phyloP scores from a whole-genome alignment of 2,888 invertebrate genomes.

The Abrostola triplasia region DNA sequence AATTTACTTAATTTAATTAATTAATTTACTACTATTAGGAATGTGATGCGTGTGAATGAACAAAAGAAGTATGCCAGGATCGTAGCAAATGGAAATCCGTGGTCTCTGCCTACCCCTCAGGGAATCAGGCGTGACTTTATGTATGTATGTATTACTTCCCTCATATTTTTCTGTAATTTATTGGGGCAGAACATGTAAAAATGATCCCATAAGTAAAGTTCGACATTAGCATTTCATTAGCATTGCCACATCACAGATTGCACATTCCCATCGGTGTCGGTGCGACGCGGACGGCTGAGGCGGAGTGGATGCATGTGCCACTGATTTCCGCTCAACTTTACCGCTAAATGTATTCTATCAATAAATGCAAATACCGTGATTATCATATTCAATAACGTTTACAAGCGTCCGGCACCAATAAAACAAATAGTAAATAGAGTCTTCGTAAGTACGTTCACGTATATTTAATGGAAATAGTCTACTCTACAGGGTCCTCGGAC shows the following conservation, averaged over 20 bases:
- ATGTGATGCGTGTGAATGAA: too few species aligned
- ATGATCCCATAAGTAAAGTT: neutral
- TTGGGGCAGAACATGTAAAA: neutral
- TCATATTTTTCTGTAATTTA: too few species aligned
- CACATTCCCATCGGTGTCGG: constrained; percentile 11
- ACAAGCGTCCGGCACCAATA: constrained; percentile 29
- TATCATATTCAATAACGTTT: constrained; percentile 50
- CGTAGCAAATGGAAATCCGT: too few species aligned
- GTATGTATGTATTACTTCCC: too few species aligned
- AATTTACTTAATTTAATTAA: too few species aligned
- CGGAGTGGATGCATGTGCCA: constrained; percentile 24
- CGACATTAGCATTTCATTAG: constrained; percentile 22
- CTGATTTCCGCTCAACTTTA: constrained; percentile 49
- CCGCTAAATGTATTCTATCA: constrained; percentile 46
- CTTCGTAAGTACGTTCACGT: constrained; percentile 14
- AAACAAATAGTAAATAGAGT: constrained; percentile 27
- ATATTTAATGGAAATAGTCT: constrained; percentile 16
- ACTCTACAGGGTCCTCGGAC: neutral
- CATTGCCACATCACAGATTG: constrained; percentile 18
- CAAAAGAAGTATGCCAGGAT: too few species aligned
- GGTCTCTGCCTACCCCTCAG: too few species aligned
- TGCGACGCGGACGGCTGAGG: neutral
- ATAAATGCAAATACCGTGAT: constrained; percentile 48
- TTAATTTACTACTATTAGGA: too few species aligned
- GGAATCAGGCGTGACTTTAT: too few species aligned